Conservation (phyloP, 2,113 vertebrate genomes). For the Gallinago undulata region DNA sequence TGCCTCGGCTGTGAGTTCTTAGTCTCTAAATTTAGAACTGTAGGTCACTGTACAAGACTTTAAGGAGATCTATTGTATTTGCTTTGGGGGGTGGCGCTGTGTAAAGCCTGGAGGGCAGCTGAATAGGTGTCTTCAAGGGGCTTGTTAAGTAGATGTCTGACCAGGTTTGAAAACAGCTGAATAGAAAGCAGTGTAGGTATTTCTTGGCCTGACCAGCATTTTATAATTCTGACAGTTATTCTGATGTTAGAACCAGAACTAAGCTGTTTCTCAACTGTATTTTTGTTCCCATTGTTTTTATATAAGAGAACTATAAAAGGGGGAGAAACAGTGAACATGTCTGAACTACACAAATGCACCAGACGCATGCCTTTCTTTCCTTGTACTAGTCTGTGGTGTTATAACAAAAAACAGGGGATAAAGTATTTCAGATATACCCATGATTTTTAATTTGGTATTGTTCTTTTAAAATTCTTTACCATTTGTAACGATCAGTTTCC, state of each 20-base stretch:
- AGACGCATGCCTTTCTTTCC: background rate
- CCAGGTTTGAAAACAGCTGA: constrained; percentile 24
- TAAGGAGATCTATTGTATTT: constrained; percentile 54
- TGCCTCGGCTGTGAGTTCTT: constrained; percentile 53
- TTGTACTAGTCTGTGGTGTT: background rate
- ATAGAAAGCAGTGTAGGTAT: background rate
- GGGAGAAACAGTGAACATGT: constrained; percentile 15
- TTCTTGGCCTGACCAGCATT: constrained; percentile 1
- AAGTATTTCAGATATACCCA: background rate
- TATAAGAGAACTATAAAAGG: background rate
- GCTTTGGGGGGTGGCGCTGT: background rate
- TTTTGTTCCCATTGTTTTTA: constrained; percentile 30
- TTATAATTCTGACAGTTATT: constrained; percentile 27
- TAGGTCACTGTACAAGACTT: constrained; percentile 57
- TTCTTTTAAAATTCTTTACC: background rate
- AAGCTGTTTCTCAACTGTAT: background rate
- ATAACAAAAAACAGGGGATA: background rate
- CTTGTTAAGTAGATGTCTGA: constrained; percentile 18
- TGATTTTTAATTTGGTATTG: background rate
- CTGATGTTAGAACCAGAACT: constrained; percentile 3
- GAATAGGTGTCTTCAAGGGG: constrained; percentile 29
- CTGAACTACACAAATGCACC: background rate
- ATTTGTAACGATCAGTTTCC: background rate
- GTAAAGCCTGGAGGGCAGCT: constrained; percentile 18
- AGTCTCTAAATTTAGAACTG: constrained; percentile 69